Evolutionary conservation across 2,888 invertebrate species (phyloP), one percentile per base, ranked within the genome.

Genomic region (Galerucella nymphaeae): DNA sequence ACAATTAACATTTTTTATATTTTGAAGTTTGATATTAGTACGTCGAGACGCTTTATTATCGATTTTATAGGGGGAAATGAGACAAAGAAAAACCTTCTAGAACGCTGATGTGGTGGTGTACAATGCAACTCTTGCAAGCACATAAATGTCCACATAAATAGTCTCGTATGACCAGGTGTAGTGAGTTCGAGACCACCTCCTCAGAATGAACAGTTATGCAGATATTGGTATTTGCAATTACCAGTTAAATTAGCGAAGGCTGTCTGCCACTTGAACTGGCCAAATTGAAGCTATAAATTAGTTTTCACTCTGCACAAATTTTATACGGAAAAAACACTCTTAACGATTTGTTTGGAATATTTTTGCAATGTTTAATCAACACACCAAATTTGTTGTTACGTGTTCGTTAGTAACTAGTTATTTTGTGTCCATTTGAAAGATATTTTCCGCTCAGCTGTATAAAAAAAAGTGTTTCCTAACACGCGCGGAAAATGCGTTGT

Each of bases 141-240:
- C 84, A 85, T 86, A 85, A 86, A 86, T 84, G 85, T 86, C 84
- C 76, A 83, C 85, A 85, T 85, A 85, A 85, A 85, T 85, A 85
- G 84, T 84, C 83, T 83, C 83, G 80, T 80, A 83, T 84, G 83
- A 83, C 85, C 84, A 85, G 84, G 85, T 85, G 84, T 83, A 81
- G 69, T 55, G 70, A 66, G 70, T 67, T 63, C 70, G 83, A 5
- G 82, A 80, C 83, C 81, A 82, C 81, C 81, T 79, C 77, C 77
- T 75, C 77, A 70, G 71, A 62, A 75, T 70, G 70, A 66, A 66
- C 70, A 59, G 65, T 75, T 71, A 73, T 73, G 75, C 72, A 73
- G 74, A 72, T 83, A 83, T 83, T 83, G 82, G 82, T 81, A 80
- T 82, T 82, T 80, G 82, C 82, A 84, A 84, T 84, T 84, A 84